These are phyloP conservation scores for Scrobipalpa atriplicella DNA, from an alignment of 2,888 invertebrate species.

Conservation along the genomic window DNA sequence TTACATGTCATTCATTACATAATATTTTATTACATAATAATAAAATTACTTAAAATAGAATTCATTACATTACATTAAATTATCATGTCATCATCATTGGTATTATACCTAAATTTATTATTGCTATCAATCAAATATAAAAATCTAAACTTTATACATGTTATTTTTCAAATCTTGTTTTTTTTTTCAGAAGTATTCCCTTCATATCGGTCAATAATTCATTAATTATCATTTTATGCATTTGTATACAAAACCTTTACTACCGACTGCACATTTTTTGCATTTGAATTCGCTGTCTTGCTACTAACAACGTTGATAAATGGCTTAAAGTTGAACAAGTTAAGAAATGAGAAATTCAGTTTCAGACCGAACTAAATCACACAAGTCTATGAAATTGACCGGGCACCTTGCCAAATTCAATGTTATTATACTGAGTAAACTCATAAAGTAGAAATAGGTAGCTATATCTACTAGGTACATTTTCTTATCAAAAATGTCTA, in stretches of 20 bases:
- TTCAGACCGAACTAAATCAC: not conserved
- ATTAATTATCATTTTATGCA: not conserved
- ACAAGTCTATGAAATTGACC: slow-evolving; percentile 12
- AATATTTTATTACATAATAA: no score
- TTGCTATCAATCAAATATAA: no score
- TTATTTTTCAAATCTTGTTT: no score
- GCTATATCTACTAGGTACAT: not conserved
- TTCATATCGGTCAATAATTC: not conserved
- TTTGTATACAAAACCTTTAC: not conserved
- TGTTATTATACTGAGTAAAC: slow-evolving; percentile 3
- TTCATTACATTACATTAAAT: no score
- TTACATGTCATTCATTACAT: no score
- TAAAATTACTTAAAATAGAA: no score
- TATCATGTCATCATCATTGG: no score
- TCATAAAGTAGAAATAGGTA: not conserved
- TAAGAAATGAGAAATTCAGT: slow-evolving; percentile 25
- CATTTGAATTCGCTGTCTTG: slow-evolving; percentile 7
- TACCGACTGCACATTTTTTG: not conserved
- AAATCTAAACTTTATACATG: no score
- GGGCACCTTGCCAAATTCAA: not conserved
- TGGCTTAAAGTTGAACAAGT: slow-evolving; percentile 21
- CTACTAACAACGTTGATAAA: slow-evolving; percentile 21
- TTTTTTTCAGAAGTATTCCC: no score
- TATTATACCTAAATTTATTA: no score
- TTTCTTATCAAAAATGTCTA: no score